Evolutionary conservation across 2,888 invertebrate genomes (phyloP).

Genomic region (Nemurella pictetii): DNA sequence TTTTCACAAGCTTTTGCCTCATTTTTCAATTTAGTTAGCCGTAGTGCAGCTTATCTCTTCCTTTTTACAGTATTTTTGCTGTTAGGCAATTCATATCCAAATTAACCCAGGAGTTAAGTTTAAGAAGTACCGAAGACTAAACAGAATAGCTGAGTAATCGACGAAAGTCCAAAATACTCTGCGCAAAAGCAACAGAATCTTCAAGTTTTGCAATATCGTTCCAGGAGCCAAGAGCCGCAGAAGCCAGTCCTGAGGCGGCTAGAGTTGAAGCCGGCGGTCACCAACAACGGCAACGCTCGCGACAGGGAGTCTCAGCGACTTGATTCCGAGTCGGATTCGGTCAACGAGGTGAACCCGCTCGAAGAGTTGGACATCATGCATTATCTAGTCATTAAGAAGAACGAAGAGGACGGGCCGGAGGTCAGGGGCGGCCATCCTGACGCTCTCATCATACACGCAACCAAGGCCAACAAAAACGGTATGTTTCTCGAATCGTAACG

Average conservation of each 20-base stretch:
- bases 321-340: slow-evolving; percentile 37
- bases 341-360: slow-evolving; percentile 52
- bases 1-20: too few relatives aligned
- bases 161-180: too few relatives aligned
- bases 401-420: slow-evolving; percentile 85
- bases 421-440: slow-evolving; percentile 92
- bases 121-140: too few relatives aligned
- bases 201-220: too few relatives aligned
- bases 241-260: slow-evolving; percentile 19
- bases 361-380: slow-evolving; percentile 81
- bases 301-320: not conserved
- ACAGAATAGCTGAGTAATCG: too few relatives aligned
- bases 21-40: too few relatives aligned
- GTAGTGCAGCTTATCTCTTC: too few relatives aligned
- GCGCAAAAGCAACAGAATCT: too few relatives aligned
- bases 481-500: slow-evolving; percentile 46
- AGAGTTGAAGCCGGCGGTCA: not conserved
- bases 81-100: too few relatives aligned
- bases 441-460: slow-evolving; percentile 93
- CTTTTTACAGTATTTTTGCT: too few relatives aligned
- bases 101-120: too few relatives aligned
- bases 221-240: not conserved
- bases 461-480: slow-evolving; percentile 88
- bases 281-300: not conserved
- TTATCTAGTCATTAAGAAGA: slow-evolving; percentile 76